Conservation (phyloP, 2,888 invertebrate genomes). For the Frankliniella intonsa region DNA sequence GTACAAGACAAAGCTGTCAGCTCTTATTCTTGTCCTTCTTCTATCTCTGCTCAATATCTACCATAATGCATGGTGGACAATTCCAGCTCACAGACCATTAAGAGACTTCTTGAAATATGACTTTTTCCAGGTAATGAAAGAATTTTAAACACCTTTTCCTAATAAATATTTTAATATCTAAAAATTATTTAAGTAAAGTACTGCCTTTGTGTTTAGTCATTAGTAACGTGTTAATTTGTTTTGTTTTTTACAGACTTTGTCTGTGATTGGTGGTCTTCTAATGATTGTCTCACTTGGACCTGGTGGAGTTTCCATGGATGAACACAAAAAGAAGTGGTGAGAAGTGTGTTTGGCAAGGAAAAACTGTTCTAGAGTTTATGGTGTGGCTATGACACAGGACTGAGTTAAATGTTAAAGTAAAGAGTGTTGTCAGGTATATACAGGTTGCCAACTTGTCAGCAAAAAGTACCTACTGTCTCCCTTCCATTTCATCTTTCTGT, state of each 20-base stretch:
- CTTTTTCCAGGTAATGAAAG: conserved; percentile 87
- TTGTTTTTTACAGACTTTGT: conserved; percentile 77
- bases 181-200: background rate
- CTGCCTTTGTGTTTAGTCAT: background rate
- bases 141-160: conserved; percentile 39
- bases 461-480: background rate
- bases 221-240: conserved; percentile 11
- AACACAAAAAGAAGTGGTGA: conserved; percentile 98
- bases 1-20: conserved; percentile 97
- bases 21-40: conserved; percentile 86
- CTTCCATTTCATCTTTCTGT: conserved; percentile 5
- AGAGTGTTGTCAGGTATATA: conserved; percentile 2
- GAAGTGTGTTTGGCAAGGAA: background rate
- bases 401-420: background rate
- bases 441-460: background rate
- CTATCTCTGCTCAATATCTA: conserved; percentile 88
- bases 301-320: conserved; percentile 98
- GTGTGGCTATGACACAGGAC: background rate
- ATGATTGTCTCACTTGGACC: conserved; percentile 98
- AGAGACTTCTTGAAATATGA: conserved; percentile 99
- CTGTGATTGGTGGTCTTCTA: conserved; percentile 95
- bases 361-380: background rate
- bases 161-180: conserved; percentile 38
- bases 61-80: conserved; percentile 98
- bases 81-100: conserved; percentile 90